Base-by-base conservation (phyloP, 2,888 invertebrate genomes). In the Cantharis rufa region DNA sequence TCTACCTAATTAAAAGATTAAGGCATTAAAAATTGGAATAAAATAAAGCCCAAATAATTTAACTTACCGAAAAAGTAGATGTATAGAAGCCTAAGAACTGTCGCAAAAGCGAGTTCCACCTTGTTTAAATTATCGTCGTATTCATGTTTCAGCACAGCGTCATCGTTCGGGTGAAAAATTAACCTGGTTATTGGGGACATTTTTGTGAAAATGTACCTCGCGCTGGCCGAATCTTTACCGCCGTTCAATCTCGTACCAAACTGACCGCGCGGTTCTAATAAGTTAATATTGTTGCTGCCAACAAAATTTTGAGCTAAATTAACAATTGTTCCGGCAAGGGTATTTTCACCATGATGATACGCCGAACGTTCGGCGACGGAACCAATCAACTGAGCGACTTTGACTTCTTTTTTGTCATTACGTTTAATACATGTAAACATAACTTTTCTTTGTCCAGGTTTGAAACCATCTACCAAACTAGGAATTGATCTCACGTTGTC, bases 271-370 rank as follows among this genome's bases (percentile, higher is more conserved):
- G 99, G 99, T 88, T 95, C 93, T 72, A 99, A 89, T 18, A 99
- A 87, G 88, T 99, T 99, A 76, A 99, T 94, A 86, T 99, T 99
- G 88, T 99, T 99, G 13, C 97, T 97, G 10, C 99, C 99, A 5
- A 99, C 97, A 88, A 93, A 99, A 89, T 99, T 98, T 87, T 99
- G 99, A 0, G 99, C 99, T 87, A 99, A 91, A 88, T 97, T 97
- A 62, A 99, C 95, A 83, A 99, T 99, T 0, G 99, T 99, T 87
- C 94, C 92, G 90, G 96, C 96, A 11, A 99, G 90, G 0, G 99
- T 98, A 80, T 91, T 92, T 89, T 99, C 99, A 85, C 99, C 99
- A 86, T 99, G 99, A 91, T 99, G 99, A 87, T 99, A 99, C 1
- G 98, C 98, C 0, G 98, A 98, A 86, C 95, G 93, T 89, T 99